Evolutionary conservation across 2,113 vertebrate species (phyloP), one percentile per base, ranked within the genome.

Genomic region (Phodopus roborovskii): DNA sequence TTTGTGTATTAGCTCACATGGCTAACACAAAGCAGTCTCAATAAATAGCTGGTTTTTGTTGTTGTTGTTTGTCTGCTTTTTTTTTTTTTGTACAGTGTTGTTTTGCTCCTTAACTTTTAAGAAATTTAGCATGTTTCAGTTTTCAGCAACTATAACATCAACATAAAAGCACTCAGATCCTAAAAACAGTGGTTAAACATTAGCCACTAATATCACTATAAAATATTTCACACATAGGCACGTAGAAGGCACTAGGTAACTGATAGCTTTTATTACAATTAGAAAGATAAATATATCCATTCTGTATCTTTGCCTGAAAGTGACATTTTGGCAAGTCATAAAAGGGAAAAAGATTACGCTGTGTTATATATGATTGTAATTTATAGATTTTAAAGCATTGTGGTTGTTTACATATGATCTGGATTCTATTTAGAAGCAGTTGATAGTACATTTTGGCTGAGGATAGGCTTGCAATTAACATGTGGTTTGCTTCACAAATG

Each of bases 241-340:
- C 36, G 58, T 22, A 68, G 42, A 91, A 89, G 15, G 39, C 26
- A 50, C 28, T 64, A 84, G 10, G n/a, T 70, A 87, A 84, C 20
- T 20, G 50, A 70, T 16, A 82, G 19, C 1, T 90, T 93, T 90
- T 68, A 92, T 62, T 85, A 91, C 45, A 1, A 19, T 50, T 85
- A 92, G 83, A 90, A 88, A 71, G 45, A 81, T n/a, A 91, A 85
- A 68, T 39, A 64, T 17, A 66, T 66, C 15, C 42, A 42, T 10
- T 11, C 16, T 56, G 4, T 91, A 15, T 79, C 68, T 87, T 82
- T 94, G 26, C 88, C 95, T 92, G 94, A 74, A 93, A 96, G 77
- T 36, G 22, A 91, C 68, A 62, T 50, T 82, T 93, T 85, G 36
- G 15, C 48, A 94, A 78, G 62, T 88, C 26, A 84, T 53, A 81